Evolutionary conservation across 2,888 invertebrate species (phyloP).

Genomic region (Nebria brevicollis): DNA sequence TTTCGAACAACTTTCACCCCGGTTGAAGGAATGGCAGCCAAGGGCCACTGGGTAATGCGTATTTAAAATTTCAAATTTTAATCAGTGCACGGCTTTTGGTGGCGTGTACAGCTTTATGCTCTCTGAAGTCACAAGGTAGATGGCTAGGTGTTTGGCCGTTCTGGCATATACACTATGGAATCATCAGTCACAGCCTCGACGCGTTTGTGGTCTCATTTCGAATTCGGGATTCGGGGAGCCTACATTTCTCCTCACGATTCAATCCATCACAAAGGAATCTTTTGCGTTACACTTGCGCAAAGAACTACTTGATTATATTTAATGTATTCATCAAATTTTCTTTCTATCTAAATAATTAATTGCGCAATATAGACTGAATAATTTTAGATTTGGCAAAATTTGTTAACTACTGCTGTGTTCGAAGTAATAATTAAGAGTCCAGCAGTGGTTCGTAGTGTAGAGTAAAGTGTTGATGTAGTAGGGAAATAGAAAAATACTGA

Average conservation of each 20-base stretch:
- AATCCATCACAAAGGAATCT: not conserved
- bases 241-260: not conserved
- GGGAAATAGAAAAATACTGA: not conserved
- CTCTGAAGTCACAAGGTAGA: not conserved
- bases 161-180: not conserved
- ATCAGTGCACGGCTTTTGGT: slow-evolving; percentile 9
- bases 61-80: slow-evolving; percentile 25
- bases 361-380: not conserved
- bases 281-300: not conserved
- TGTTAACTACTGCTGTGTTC: no score
- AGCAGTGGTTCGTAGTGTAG: no score
- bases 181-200: not conserved
- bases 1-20: not conserved
- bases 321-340: not conserved
- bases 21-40: not conserved
- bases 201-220: slow-evolving; percentile 1
- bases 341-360: not conserved
- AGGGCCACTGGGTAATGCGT: slow-evolving; percentile 15
- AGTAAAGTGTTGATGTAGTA: no score
- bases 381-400: no score
- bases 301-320: not conserved
- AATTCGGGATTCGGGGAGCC: not conserved
- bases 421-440: no score
- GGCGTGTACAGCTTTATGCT: not conserved
- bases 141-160: not conserved